phyloP scores from a whole-genome alignment of 1,140 invertebrate species.

The Doryteuthis pealeii region DNA sequence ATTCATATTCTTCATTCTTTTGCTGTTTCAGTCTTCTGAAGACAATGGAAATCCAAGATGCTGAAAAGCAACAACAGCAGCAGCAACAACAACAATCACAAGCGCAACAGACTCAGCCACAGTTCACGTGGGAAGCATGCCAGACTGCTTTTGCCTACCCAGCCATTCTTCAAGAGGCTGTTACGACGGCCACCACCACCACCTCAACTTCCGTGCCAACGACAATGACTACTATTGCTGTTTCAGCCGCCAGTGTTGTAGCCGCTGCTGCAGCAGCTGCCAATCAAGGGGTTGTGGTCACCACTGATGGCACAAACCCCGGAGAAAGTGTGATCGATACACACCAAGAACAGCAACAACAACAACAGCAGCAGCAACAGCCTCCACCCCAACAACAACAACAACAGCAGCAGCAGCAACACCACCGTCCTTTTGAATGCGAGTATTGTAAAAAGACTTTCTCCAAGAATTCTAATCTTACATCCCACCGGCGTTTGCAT shows the following conservation, averaged over 20 bases:
- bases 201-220: not conserved
- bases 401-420: not conserved
- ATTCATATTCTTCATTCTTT: too few species aligned
- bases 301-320: not conserved
- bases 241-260: not conserved
- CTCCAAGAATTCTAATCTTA: not conserved
- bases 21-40: too few species aligned
- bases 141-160: not conserved
- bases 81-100: too few species aligned
- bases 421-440: constrained; percentile 15
- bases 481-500: constrained; percentile 12
- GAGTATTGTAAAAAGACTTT: constrained; percentile 16
- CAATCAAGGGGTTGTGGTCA: not conserved
- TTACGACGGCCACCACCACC: not conserved
- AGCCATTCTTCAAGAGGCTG: not conserved
- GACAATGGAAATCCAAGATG: constrained; percentile 1
- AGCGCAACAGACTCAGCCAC: not conserved
- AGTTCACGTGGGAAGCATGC: constrained; percentile 1
- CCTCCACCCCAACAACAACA: not conserved
- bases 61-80: not conserved
- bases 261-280: not conserved
- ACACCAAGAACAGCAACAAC: not conserved
- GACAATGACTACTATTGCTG: not conserved
- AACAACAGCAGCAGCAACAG: not conserved
- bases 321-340: not conserved